Evolutionary conservation across 1,140 invertebrate genomes (phyloP).

Genomic region (Cardiocondyla obscurior): DNA sequence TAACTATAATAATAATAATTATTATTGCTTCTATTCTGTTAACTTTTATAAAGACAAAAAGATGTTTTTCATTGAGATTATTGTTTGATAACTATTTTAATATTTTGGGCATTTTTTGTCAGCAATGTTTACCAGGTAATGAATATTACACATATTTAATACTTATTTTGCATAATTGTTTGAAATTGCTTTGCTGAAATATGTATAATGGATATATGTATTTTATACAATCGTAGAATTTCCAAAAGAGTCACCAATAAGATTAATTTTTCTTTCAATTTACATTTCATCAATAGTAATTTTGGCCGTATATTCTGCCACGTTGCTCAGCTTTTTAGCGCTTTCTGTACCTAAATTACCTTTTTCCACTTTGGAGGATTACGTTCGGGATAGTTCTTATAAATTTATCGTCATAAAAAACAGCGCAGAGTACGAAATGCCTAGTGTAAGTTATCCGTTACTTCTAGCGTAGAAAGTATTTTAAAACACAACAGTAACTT

Average conservation of each 20-base stretch:
- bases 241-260: constrained; percentile 60
- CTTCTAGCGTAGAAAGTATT: background rate
- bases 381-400: constrained; percentile 68
- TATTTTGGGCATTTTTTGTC: constrained; percentile 74
- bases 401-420: constrained; percentile 64
- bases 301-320: constrained; percentile 70
- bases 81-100: constrained; percentile 63
- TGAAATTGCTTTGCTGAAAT: no score
- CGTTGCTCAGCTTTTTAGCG: constrained; percentile 71
- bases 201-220: background rate
- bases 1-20: constrained; percentile 57
- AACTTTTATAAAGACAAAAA: constrained; percentile 64
- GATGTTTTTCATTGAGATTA: background rate
- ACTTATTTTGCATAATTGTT: background rate
- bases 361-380: constrained; percentile 68
- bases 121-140: constrained; percentile 73
- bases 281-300: constrained; percentile 67
- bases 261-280: constrained; percentile 70
- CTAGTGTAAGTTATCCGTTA: constrained; percentile 57
- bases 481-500: no score
- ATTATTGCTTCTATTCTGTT: constrained; percentile 58
- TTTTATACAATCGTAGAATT: constrained; percentile 62
- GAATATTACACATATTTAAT: background rate
- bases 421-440: constrained; percentile 64
- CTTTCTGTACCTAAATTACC: constrained; percentile 51